Conservation (phyloP, 2,888 invertebrate species). For the Mylabris sibirica region DNA sequence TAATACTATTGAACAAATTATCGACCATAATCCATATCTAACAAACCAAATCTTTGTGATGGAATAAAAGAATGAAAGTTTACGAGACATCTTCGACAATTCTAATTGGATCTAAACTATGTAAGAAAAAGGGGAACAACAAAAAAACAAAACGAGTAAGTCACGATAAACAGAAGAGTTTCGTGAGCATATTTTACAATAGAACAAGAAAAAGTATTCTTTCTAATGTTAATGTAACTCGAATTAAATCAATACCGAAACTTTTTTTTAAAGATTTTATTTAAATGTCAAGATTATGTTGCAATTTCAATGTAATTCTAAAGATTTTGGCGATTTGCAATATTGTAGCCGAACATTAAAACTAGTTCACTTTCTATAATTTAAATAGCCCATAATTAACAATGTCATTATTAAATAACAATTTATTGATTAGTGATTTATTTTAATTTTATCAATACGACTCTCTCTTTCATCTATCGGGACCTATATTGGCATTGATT, state of each 20-base stretch:
- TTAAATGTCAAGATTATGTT: conserved; percentile 1
- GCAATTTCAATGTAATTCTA: background rate
- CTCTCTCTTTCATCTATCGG: background rate
- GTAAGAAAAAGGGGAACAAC: background rate
- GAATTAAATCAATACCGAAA: background rate
- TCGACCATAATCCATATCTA: background rate
- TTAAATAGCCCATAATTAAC: background rate
- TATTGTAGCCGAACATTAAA: background rate
- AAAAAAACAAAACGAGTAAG: background rate
- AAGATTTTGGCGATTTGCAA: background rate
- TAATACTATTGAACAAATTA: background rate
- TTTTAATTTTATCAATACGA: background rate
- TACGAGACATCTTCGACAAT: background rate
- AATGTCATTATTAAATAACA: background rate
- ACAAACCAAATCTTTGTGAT: background rate
- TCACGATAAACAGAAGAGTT: background rate
- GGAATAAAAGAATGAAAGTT: background rate
- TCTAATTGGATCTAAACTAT: background rate
- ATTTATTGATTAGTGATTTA: background rate
- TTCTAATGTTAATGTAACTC: background rate
- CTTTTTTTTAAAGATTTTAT: no score
- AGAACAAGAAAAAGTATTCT: background rate
- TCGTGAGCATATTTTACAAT: background rate
- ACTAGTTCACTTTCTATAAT: background rate
- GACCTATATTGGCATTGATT: background rate